Evolutionary conservation across 2,797 vertebrate species (phyloP).

Genomic region (Sebastes paucispinis): DNA sequence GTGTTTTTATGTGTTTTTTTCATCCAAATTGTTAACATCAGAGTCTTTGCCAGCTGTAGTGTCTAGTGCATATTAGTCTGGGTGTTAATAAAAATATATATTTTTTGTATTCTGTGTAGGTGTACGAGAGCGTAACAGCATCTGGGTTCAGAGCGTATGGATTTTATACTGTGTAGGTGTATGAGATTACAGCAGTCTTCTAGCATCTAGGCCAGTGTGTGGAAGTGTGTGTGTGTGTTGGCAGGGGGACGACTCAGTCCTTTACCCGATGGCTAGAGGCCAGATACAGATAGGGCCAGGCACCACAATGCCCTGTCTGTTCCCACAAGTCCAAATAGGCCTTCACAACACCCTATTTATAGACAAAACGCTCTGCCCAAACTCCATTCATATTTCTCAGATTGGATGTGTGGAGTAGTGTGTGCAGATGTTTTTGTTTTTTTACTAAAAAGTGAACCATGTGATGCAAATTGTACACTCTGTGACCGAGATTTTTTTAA

Average conservation of each 20-base stretch:
- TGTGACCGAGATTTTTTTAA: background rate
- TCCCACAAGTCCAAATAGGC: conserved; percentile 59
- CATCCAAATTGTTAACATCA: background rate
- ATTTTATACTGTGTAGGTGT: conserved; percentile 59
- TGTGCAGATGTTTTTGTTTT: background rate
- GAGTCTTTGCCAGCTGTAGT: background rate
- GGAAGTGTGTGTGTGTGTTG: background rate
- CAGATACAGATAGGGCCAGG: conserved; percentile 60
- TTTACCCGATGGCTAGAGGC: conserved; percentile 61
- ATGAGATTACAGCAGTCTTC: conserved; percentile 27
- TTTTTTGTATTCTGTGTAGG: conserved; percentile 36
- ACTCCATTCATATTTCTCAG: conserved; percentile 67
- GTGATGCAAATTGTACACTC: background rate
- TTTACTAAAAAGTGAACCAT: background rate
- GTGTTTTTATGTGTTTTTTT: background rate
- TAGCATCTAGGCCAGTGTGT: conserved; percentile 19
- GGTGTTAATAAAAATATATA: background rate
- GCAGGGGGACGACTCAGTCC: background rate
- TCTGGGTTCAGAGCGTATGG: conserved; percentile 58
- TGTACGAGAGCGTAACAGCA: conserved; percentile 20
- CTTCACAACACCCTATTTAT: conserved; percentile 70
- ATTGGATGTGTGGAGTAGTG: conserved; percentile 5
- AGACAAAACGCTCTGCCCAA: conserved; percentile 32
- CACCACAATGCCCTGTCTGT: conserved; percentile 70
- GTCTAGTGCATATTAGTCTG: conserved; percentile 9